These are phyloP conservation scores for Bombus breviceps DNA, from an alignment of 1,140 invertebrate species.

Conservation along the genomic window DNA sequence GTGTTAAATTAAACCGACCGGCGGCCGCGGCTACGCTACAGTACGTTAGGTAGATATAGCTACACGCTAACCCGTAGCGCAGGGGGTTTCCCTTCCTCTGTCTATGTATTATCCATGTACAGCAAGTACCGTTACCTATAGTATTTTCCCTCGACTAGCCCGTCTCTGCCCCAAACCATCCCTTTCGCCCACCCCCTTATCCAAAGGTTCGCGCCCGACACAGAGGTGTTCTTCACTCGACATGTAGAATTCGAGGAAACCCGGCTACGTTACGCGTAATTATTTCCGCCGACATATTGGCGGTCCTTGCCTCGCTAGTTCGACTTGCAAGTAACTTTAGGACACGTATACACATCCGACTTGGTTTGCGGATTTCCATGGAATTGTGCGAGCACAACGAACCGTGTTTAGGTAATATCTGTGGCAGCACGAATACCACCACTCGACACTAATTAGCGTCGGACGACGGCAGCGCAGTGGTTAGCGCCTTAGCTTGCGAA, in stretches of 20 bases:
- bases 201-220: conserved; percentile 30
- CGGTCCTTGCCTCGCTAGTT: neutral
- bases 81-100: conserved; percentile 66
- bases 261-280: conserved; percentile 56
- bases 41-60: conserved; percentile 78
- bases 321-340: conserved; percentile 6
- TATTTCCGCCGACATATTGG: conserved; percentile 53
- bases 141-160: conserved; percentile 44
- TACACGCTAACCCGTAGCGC: conserved; percentile 70
- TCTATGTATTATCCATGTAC: conserved; percentile 73
- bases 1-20: conserved; percentile 83
- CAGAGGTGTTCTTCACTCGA: conserved; percentile 46
- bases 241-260: conserved; percentile 36
- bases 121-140: conserved; percentile 74
- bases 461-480: too few relatives aligned
- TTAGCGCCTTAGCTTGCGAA: too few relatives aligned
- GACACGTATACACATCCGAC: neutral
- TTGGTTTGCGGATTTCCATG: conserved; percentile 14
- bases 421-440: neutral
- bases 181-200: neutral
- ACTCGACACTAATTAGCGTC: too few relatives aligned
- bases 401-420: neutral
- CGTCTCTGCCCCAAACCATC: neutral
- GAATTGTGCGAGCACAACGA: neutral
- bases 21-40: conserved; percentile 77